Conservation (phyloP, 2,888 invertebrate species). For the Creontiades dilutus region DNA sequence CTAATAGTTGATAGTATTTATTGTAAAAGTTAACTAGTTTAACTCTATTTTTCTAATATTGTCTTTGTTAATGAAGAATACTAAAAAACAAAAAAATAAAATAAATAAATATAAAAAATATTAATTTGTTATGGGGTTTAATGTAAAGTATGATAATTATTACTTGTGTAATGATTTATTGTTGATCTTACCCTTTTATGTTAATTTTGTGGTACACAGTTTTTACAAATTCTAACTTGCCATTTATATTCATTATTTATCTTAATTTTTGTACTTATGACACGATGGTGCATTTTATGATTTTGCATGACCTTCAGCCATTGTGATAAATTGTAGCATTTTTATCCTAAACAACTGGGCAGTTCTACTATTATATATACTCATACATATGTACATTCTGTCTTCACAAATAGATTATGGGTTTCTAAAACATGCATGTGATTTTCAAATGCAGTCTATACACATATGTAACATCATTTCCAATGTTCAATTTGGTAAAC, state of each 20-base stretch:
- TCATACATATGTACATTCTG: not conserved
- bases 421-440: conserved; percentile 24
- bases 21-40: conserved; percentile 69
- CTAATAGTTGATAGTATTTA: conserved; percentile 69
- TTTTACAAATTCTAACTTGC: conserved; percentile 28
- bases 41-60: conserved; percentile 70
- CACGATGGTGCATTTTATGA: conserved; percentile 69
- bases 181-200: not conserved
- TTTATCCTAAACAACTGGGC: not conserved
- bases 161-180: conserved; percentile 34
- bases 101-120: not conserved
- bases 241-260: conserved; percentile 44
- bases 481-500: conserved; percentile 42
- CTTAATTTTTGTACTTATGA: conserved; percentile 37
- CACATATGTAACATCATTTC: not conserved
- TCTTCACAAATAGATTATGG: conserved; percentile 36
- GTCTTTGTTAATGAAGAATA: conserved; percentile 62
- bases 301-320: conserved; percentile 61
- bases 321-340: conserved; percentile 61
- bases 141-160: conserved; percentile 44
- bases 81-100: conserved; percentile 38
- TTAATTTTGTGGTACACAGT: not conserved
- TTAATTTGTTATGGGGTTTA: conserved; percentile 52
- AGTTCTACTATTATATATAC: conserved; percentile 30
- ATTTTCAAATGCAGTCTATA: conserved; percentile 12